Evolutionary conservation across 2,113 vertebrate genomes (phyloP), one percentile per base, ranked within the genome.

Genomic region (Oncorhynchus nerka): DNA sequence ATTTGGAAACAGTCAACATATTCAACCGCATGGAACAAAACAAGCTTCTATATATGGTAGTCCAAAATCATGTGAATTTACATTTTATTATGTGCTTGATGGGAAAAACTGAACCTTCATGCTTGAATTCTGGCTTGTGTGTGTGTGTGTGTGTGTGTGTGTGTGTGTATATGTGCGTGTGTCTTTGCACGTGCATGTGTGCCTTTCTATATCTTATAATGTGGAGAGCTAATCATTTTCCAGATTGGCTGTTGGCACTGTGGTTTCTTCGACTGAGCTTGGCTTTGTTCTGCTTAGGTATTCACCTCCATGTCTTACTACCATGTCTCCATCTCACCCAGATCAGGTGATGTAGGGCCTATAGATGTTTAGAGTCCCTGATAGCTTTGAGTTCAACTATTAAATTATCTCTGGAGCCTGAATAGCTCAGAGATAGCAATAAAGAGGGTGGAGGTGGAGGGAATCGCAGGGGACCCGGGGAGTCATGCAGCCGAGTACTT

Each of bases 381-480:
- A 79, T 77, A 81, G 77, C 84, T 83, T 79, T 75, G 76, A 79
- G 59, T 71, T 67, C 66, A 72, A 74, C 77, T 79, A 73, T 73
- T 77, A 67, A 81, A 81, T 81, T 61, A 83, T 77, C 76, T 75
- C 49, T 66, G 22, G 39, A 75, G 74, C 64, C 66, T 69, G 73
- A 76, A 76, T 76, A 74, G 62, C 78, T 79, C 74, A 76, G 71
- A 75, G 79, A 83, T 76, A 75, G 73, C 74, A 75, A 70, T 72
- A 64, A 79, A 67, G 69, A 74, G 32, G 5, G 24, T 28, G 49
- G 59, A 69, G 51, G 67, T 62, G 30, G 61, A 68, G 55, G 5
- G 48, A 68, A 68, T 48, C 61, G 8, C 48, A 11, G 22, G 68
- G 68, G 77, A 78, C 45, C 22, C 22, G 34, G 48, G 26, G 39